phyloP scores from a whole-genome alignment of 2,888 invertebrate species.

The Mamestra brassicae region DNA sequence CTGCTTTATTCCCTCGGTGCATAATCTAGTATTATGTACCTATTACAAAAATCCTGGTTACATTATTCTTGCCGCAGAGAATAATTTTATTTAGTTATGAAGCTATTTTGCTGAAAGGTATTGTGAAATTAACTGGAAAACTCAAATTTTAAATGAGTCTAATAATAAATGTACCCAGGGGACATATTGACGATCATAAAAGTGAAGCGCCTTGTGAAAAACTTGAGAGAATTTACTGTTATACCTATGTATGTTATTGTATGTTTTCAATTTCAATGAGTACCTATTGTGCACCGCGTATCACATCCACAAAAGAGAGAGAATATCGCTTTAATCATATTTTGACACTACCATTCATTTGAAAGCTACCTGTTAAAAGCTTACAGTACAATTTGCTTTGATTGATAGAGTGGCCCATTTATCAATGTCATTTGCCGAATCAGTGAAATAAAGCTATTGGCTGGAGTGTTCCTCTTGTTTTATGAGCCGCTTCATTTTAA shows the following conservation, averaged over 20 bases:
- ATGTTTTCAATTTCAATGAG: background rate
- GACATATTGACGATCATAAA: background rate
- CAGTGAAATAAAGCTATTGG: constrained; percentile 72
- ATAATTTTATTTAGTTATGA: background rate
- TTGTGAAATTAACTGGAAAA: background rate
- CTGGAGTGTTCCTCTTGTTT: constrained; percentile 68
- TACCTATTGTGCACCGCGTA: background rate
- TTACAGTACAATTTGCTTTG: constrained; percentile 73
- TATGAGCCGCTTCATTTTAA: constrained; percentile 72
- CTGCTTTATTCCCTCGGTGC: too few relatives aligned
- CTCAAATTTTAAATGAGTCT: background rate
- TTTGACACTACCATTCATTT: constrained; percentile 51
- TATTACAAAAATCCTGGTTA: too few relatives aligned
- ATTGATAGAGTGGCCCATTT: constrained; percentile 80
- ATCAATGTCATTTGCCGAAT: constrained; percentile 80
- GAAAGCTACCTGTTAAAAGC: constrained; percentile 72
- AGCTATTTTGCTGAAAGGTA: background rate
- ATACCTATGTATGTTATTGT: too few relatives aligned
- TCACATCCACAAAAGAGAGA: constrained; percentile 11
- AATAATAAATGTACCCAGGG: background rate
- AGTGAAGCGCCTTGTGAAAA: background rate
- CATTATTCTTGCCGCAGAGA: too few relatives aligned
- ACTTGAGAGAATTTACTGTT: too few relatives aligned
- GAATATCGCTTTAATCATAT: constrained; percentile 50
- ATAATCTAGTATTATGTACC: too few relatives aligned